phyloP scores from a whole-genome alignment of 2,888 invertebrate species.

The Dysmachus trigonus region DNA sequence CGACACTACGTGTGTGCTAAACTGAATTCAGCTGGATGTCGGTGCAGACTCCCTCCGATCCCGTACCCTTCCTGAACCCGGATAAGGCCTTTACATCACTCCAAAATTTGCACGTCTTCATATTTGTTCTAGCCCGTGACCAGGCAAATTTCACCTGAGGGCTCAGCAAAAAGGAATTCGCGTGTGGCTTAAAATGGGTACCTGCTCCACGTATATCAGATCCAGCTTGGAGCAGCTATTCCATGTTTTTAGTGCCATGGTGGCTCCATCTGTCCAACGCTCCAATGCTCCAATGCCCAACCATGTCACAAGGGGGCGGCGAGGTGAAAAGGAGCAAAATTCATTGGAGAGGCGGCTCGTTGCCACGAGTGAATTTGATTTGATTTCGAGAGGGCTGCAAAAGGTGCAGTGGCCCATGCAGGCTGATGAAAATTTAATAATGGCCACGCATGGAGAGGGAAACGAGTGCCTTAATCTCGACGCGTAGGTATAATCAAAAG shows the following conservation, averaged over 20 bases:
- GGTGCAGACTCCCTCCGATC: neutral
- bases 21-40: neutral
- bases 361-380: neutral
- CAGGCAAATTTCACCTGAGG: neutral
- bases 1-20: neutral
- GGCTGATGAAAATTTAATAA: neutral
- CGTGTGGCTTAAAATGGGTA: neutral
- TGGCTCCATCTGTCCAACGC: neutral
- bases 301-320: neutral
- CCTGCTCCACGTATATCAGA: neutral
- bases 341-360: neutral
- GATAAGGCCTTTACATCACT: neutral
- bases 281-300: neutral
- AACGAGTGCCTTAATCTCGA: neutral
- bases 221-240: neutral
- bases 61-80: neutral
- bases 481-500: neutral
- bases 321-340: neutral
- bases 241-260: neutral
- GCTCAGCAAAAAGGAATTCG: neutral
- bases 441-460: neutral
- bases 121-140: neutral
- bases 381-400: neutral
- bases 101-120: neutral
- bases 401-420: neutral